A percentile compares a stretch with the other conserved stretches of the same genome.
These are phyloP conservation scores for Cydia splendana DNA, from an alignment of 1,140 invertebrate genomes.

Conservation along the genomic window DNA sequence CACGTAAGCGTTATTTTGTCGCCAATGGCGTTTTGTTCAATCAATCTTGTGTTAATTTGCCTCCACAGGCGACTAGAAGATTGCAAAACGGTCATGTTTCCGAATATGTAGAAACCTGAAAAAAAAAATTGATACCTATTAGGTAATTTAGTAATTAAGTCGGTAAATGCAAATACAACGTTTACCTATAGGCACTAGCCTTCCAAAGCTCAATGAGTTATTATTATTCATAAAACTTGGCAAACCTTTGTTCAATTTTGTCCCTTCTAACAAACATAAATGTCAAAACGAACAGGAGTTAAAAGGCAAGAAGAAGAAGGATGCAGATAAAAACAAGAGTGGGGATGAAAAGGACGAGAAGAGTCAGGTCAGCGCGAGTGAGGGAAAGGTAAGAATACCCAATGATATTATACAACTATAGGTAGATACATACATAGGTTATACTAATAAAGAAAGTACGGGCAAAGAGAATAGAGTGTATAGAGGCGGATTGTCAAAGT, in stretches of 20 bases:
- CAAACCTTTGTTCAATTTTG: too few relatives aligned
- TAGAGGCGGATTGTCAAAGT: too few relatives aligned
- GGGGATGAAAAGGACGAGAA: slow-evolving; percentile 80
- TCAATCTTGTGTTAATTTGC: slow-evolving; percentile 53
- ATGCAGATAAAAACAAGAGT: slow-evolving; percentile 80
- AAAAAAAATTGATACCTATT: slow-evolving; percentile 28
- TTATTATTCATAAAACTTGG: too few relatives aligned
- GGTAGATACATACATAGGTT: too few relatives aligned
- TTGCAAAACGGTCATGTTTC: slow-evolving; percentile 61
- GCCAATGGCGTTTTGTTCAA: slow-evolving; percentile 56
- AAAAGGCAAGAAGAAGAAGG: slow-evolving; percentile 84
- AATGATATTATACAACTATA: too few relatives aligned
- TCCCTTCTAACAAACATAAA: too few relatives aligned
- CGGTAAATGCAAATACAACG: too few relatives aligned
- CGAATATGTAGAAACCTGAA: slow-evolving; percentile 68
- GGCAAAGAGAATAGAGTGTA: too few relatives aligned
- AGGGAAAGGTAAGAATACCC: slow-evolving; percentile 56
- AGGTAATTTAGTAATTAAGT: not conserved
- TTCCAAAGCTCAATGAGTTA: too few relatives aligned
- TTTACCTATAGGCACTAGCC: too few relatives aligned
- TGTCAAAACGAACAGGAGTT: slow-evolving; percentile 88
- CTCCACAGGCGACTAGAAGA: slow-evolving; percentile 58
- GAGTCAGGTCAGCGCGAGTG: slow-evolving; percentile 76
- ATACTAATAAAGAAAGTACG: too few relatives aligned
- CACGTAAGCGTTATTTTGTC: slow-evolving; percentile 46